Conservation (phyloP, 2,888 invertebrate genomes). For the Himalopsyche kuldschensis region DNA sequence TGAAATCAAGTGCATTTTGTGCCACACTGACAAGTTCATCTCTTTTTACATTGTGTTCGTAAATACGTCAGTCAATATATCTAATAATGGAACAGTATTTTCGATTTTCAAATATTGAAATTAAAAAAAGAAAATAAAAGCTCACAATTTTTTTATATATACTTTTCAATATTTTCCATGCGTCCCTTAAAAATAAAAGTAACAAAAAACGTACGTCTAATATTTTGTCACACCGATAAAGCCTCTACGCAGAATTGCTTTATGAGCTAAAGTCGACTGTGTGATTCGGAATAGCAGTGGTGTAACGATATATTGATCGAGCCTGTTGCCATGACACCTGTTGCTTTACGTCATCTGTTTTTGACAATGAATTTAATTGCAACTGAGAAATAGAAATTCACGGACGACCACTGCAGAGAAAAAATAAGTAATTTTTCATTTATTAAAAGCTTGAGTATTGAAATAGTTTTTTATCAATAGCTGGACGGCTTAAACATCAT, state of each 20-base stretch:
- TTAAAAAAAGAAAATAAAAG: not conserved
- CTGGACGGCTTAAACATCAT: no score
- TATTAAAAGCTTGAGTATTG: no score
- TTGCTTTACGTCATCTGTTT: conserved; percentile 28
- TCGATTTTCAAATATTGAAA: not conserved
- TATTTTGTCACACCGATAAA: not conserved
- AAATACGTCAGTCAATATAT: no score
- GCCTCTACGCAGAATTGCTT: not conserved
- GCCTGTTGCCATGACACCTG: conserved; percentile 31
- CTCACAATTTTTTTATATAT: not conserved
- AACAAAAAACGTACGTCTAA: not conserved
- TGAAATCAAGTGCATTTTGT: no score
- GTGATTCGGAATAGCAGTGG: not conserved
- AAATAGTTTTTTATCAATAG: no score
- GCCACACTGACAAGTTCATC: no score
- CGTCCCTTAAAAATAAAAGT: not conserved
- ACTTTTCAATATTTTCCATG: not conserved
- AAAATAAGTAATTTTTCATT: no score
- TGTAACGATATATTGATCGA: conserved; percentile 18
- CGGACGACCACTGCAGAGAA: not conserved
- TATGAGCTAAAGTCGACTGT: not conserved
- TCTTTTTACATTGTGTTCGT: no score
- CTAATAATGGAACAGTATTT: no score
- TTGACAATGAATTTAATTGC: not conserved
- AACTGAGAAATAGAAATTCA: not conserved